Conservation (phyloP, 2,797 vertebrate species). For the Chlorospingus flavigularis region DNA sequence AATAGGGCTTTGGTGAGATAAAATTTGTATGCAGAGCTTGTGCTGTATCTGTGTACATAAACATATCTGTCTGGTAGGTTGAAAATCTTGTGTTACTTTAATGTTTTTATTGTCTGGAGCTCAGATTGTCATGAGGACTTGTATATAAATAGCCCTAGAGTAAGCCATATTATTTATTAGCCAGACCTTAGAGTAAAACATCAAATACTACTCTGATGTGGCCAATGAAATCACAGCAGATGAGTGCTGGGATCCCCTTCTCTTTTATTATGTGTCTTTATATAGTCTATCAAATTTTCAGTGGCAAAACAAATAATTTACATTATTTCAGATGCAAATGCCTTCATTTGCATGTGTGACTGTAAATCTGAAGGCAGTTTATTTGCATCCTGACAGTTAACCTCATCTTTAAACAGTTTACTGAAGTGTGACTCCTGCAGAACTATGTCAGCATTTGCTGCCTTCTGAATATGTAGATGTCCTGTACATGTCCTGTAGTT, state of each 20-base stretch:
- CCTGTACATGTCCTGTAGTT: neutral
- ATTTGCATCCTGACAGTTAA: neutral
- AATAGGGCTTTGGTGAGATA: neutral
- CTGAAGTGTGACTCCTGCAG: neutral
- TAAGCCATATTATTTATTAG: neutral
- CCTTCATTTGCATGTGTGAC: neutral
- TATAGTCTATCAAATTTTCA: neutral
- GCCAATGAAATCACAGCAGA: neutral
- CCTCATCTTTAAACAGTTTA: neutral
- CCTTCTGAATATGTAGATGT: neutral
- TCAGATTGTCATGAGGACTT: neutral
- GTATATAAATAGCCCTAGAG: neutral
- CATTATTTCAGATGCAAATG: slow-evolving; percentile 25
- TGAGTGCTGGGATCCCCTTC: neutral
- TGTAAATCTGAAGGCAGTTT: neutral
- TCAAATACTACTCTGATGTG: neutral
- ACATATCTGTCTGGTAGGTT: neutral
- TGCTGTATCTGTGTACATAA: neutral
- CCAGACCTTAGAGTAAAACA: neutral
- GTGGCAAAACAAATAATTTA: slow-evolving; percentile 1
- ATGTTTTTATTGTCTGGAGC: neutral
- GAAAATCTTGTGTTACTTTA: neutral
- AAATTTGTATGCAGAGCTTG: neutral
- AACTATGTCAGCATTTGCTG: neutral
- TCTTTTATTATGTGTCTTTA: neutral